Percentiles rank a stretch among this genome's conserved stretches.
phyloP scores from a whole-genome alignment of 2,113 vertebrate genomes.

The Xenus cinereus region DNA sequence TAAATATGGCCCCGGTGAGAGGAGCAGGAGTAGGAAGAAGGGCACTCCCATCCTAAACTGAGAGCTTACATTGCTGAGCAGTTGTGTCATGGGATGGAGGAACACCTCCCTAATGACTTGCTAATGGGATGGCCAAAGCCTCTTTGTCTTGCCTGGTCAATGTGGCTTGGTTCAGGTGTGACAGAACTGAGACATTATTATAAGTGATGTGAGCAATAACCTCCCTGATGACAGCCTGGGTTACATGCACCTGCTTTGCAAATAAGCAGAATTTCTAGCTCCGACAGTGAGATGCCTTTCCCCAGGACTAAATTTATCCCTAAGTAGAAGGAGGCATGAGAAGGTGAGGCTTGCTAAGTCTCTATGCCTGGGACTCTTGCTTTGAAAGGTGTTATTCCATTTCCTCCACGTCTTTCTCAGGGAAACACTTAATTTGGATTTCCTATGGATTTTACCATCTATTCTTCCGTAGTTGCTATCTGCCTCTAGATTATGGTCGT shows the following conservation, averaged over 20 bases:
- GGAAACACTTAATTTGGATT: background rate
- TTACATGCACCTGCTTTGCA: background rate
- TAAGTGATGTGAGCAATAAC: background rate
- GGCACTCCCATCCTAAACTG: background rate
- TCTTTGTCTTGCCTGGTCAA: background rate
- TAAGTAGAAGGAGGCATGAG: background rate
- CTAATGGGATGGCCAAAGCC: background rate
- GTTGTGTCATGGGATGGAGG: background rate
- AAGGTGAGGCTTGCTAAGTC: background rate
- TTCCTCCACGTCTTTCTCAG: constrained; percentile 17
- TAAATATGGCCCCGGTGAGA: background rate
- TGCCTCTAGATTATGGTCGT: background rate
- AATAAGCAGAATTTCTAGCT: background rate
- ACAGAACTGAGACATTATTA: background rate
- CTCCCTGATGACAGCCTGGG: background rate
- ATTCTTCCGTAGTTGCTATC: background rate
- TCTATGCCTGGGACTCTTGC: background rate
- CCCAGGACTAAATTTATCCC: background rate
- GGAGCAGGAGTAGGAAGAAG: background rate
- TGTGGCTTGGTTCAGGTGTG: background rate
- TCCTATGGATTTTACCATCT: background rate
- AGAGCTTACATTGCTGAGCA: background rate
- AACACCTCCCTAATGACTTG: background rate
- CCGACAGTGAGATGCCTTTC: background rate
- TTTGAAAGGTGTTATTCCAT: constrained; percentile 14